These are phyloP conservation scores for Andricus grossulariae DNA, from an alignment of 1,140 invertebrate species.

Conservation along the genomic window DNA sequence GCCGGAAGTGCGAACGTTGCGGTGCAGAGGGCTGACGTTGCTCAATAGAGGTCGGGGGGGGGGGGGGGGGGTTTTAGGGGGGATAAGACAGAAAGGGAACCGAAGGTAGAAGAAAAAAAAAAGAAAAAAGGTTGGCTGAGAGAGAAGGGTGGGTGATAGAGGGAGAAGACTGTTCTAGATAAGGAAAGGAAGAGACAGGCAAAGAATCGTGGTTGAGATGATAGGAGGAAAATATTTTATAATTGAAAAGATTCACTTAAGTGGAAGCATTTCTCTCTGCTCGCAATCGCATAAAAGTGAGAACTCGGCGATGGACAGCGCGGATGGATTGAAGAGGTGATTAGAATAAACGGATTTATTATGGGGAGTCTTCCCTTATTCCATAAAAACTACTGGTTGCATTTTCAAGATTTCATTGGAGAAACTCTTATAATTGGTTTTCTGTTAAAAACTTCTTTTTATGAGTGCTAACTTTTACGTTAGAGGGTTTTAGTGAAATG, in stretches of 20 bases:
- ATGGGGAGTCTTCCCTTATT: not conserved
- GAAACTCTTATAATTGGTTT: too few species aligned
- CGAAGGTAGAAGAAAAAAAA: slow-evolving; percentile 23
- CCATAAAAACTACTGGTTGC: too few species aligned
- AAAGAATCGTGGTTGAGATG: not conserved
- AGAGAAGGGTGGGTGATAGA: not conserved
- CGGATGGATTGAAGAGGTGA: not conserved
- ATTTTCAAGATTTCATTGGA: too few species aligned
- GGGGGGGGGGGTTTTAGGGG: too few species aligned
- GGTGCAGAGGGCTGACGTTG: slow-evolving; percentile 24
- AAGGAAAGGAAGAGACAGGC: not conserved
- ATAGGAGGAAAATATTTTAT: slow-evolving; percentile 1
- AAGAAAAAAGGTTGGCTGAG: not conserved
- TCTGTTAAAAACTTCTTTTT: too few species aligned
- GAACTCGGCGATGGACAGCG: not conserved
- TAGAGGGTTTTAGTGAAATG: too few species aligned
- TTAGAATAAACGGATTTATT: not conserved
- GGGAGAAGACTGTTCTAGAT: not conserved
- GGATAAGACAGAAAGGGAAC: not conserved
- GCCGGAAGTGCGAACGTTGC: not conserved
- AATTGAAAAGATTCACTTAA: slow-evolving; percentile 16
- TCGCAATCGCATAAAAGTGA: not conserved
- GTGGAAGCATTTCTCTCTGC: slow-evolving; percentile 5
- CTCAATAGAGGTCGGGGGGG: too few species aligned
- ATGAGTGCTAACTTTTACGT: too few species aligned